Percentiles rank a stretch among this genome's conserved stretches.
Evolutionary conservation across 2,797 vertebrate species (phyloP).

Genomic region (Myripristis murdjan): DNA sequence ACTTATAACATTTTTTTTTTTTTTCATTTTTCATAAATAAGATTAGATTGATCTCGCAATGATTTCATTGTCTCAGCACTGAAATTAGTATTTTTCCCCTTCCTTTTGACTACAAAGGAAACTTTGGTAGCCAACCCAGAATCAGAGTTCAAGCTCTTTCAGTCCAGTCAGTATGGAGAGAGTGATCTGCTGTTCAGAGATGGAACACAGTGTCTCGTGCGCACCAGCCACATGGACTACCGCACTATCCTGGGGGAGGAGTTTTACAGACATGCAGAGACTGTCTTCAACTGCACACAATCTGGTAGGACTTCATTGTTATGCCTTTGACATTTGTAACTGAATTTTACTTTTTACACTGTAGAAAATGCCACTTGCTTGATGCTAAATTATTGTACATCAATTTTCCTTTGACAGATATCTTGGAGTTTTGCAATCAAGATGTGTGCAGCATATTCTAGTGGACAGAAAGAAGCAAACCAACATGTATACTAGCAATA

Average conservation of each 20-base stretch:
- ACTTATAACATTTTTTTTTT: background rate
- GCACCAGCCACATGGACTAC: constrained; percentile 86
- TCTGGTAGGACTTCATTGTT: constrained; percentile 82
- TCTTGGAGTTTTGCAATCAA: constrained; percentile 91
- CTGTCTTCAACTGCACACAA: constrained; percentile 90
- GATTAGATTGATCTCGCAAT: too few species aligned
- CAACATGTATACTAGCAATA: background rate
- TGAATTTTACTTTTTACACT: background rate
- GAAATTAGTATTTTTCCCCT: background rate
- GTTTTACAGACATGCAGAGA: constrained; percentile 85
- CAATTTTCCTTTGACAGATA: constrained; percentile 78
- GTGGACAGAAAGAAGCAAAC: constrained; percentile 41
- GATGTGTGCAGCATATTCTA: constrained; percentile 88
- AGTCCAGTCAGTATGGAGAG: constrained; percentile 88
- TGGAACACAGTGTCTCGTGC: constrained; percentile 85
- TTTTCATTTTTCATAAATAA: too few species aligned
- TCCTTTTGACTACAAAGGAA: constrained; percentile 78
- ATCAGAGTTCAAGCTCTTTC: constrained; percentile 88
- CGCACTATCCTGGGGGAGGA: constrained; percentile 87
- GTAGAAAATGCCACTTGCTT: background rate
- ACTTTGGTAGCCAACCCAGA: constrained; percentile 79
- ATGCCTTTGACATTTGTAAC: background rate
- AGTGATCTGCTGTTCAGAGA: constrained; percentile 94
- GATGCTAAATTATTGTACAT: constrained; percentile 2
- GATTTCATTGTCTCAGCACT: background rate